Base-by-base conservation (phyloP, 2,888 invertebrate species). In the Cremastobaeus sp. region DNA sequence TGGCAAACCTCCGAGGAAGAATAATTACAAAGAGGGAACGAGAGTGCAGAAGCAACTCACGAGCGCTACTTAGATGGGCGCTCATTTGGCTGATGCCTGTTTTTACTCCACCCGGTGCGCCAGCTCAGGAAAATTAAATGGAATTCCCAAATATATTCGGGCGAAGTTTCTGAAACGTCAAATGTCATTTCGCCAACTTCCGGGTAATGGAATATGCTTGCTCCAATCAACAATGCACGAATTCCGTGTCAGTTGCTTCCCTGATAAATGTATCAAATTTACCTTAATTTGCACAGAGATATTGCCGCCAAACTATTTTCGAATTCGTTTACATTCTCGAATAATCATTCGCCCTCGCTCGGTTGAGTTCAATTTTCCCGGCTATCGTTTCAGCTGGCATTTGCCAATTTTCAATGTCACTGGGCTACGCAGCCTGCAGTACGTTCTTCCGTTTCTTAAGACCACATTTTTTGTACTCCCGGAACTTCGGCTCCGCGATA, bases 41-140 rank as follows among this genome's bases (percentile, higher is more conserved):
- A 20, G 62, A 17, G 39, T 12, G n/a, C 25, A 28, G 50, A 48
- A 34, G 45, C 11, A 52, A 37, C 50, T 52, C 41, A 15, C 41
- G 32, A 48, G 48, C 39, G 30, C 5, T 37, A 47, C 45, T 30
- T 59, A 34, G 59, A 60, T 60, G 59, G 68, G 45, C 54, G 35
- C 50, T 55, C 57, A 59, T 59, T 71, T 71, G 52, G 47, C 52
- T 64, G 71, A 65, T 59, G 71, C 48, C 50, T 64, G 65, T 66
- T 72, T 72, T 66, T 59, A 59, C 71, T 57, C 37, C 25, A 45
- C 37, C 62, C 39, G 39, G 54, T 54, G 25, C 37, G 41, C 39
- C 45, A 35, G 55, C 69, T 60, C 50, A 68, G 59, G 57, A 54
- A 70, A 70, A 70, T 66, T 59, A 66, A 72, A 72, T 72, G 65